phyloP scores from a whole-genome alignment of 2,797 vertebrate species.

The Enteromius fasciolatus region DNA sequence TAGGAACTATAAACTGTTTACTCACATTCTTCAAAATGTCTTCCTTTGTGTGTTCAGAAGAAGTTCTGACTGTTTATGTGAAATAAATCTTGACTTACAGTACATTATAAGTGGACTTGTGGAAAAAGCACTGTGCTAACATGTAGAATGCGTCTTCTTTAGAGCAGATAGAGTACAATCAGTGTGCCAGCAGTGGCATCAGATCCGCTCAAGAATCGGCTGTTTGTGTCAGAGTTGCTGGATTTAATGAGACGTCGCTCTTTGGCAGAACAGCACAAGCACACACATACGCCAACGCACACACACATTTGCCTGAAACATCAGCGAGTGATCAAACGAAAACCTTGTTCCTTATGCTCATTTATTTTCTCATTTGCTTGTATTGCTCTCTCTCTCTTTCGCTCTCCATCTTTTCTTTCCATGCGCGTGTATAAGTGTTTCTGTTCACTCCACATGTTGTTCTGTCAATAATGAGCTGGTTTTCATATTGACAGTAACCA shows the following conservation, averaged over 20 bases:
- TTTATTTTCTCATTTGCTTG: slow-evolving; percentile 42
- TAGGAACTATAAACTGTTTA: neutral
- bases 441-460: slow-evolving; percentile 11
- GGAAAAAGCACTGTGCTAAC: neutral
- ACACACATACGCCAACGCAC: slow-evolving; percentile 20
- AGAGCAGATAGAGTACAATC: slow-evolving; percentile 22
- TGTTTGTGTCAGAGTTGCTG: slow-evolving; percentile 36
- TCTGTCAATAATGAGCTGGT: slow-evolving; percentile 31
- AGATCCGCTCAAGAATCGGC: neutral
- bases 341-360: slow-evolving; percentile 42
- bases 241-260: slow-evolving; percentile 35
- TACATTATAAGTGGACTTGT: neutral
- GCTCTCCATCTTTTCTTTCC: neutral
- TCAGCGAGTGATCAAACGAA: slow-evolving; percentile 39
- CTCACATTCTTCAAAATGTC: neutral
- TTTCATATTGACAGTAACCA: slow-evolving; percentile 21
- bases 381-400: slow-evolving; percentile 2
- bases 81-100: neutral
- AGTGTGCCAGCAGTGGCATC: slow-evolving; percentile 17
- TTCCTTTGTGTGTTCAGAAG: neutral
- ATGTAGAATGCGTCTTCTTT: neutral
- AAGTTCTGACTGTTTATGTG: neutral
- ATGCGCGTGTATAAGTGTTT: neutral
- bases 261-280: slow-evolving; percentile 19
- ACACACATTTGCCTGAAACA: slow-evolving; percentile 16